Evolutionary conservation across 2,113 vertebrate genomes (phyloP).

Genomic region (Petaurus breviceps): DNA sequence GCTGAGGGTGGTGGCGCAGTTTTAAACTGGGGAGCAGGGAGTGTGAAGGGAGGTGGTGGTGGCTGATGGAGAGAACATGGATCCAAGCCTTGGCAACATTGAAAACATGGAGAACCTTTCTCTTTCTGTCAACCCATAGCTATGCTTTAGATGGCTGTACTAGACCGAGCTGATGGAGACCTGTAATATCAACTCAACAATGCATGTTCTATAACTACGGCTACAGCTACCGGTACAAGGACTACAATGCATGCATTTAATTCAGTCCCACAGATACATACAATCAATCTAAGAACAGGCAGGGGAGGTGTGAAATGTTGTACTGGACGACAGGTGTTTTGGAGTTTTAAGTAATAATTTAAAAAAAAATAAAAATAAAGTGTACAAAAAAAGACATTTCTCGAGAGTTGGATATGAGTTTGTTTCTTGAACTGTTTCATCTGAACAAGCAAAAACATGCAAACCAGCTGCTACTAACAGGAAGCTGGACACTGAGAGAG

Average conservation of each 20-base stretch:
- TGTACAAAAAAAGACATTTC: slow-evolving; percentile 86
- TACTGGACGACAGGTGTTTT: slow-evolving; percentile 88
- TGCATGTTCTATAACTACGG: slow-evolving; percentile 89
- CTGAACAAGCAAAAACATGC: slow-evolving; percentile 92
- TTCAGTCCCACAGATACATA: slow-evolving; percentile 90
- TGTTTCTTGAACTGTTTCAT: slow-evolving; percentile 87
- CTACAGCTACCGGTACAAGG: slow-evolving; percentile 86
- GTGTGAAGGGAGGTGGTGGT: slow-evolving; percentile 79
- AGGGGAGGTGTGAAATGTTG: slow-evolving; percentile 89
- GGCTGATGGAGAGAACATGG: slow-evolving; percentile 82
- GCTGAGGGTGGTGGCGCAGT: slow-evolving; percentile 70
- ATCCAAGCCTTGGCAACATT: slow-evolving; percentile 83
- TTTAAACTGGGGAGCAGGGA: slow-evolving; percentile 64
- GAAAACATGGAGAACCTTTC: slow-evolving; percentile 78
- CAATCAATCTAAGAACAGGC: slow-evolving; percentile 90
- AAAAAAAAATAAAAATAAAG: slow-evolving; percentile 83
- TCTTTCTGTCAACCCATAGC: slow-evolving; percentile 77
- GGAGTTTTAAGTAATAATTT: slow-evolving; percentile 85
- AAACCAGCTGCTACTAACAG: slow-evolving; percentile 90
- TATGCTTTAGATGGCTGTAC: slow-evolving; percentile 77
- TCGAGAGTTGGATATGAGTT: slow-evolving; percentile 87
- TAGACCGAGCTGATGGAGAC: slow-evolving; percentile 71
- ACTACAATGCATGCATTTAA: slow-evolving; percentile 90
- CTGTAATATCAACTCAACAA: slow-evolving; percentile 88
- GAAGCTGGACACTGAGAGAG: slow-evolving; percentile 89